These are phyloP conservation scores for Mylabris sibirica DNA, from an alignment of 2,888 invertebrate genomes.

Conservation along the genomic window DNA sequence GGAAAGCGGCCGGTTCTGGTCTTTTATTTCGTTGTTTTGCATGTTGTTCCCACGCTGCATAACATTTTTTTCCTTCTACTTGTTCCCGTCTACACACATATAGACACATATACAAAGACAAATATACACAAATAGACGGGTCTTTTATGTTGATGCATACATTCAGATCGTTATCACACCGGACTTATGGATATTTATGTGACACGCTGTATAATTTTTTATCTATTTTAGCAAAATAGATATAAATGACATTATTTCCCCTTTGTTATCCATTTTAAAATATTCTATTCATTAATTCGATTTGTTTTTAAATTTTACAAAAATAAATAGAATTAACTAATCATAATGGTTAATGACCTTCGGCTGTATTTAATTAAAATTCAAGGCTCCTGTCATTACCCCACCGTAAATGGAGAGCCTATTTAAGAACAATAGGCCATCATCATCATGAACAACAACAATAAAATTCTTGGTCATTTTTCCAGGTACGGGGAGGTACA, in stretches of 20 bases:
- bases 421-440: slow-evolving; percentile 40
- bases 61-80: neutral
- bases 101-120: neutral
- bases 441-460: slow-evolving; percentile 6
- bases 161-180: slow-evolving; percentile 19
- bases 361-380: slow-evolving; percentile 34
- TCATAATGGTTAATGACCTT: slow-evolving; percentile 38
- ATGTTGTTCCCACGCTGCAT: slow-evolving; percentile 22
- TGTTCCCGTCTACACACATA: neutral
- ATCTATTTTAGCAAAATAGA: slow-evolving; percentile 1
- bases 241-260: neutral
- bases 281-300: slow-evolving; percentile 2
- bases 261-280: neutral
- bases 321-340: neutral
- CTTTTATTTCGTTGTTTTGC: slow-evolving; percentile 19
- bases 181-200: slow-evolving; percentile 20
- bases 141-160: slow-evolving; percentile 9
- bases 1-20: slow-evolving; percentile 11
- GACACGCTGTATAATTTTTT: slow-evolving; percentile 16
- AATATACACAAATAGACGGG: slow-evolving; percentile 1
- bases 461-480: slow-evolving; percentile 20
- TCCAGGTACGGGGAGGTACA: slow-evolving; percentile 61
- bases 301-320: neutral
- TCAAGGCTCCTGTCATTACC: slow-evolving; percentile 36
- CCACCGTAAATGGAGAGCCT: slow-evolving; percentile 34